Conservation (phyloP, 92 coral and sea anemone genomes). For the Umimayanthus chanpuru region DNA sequence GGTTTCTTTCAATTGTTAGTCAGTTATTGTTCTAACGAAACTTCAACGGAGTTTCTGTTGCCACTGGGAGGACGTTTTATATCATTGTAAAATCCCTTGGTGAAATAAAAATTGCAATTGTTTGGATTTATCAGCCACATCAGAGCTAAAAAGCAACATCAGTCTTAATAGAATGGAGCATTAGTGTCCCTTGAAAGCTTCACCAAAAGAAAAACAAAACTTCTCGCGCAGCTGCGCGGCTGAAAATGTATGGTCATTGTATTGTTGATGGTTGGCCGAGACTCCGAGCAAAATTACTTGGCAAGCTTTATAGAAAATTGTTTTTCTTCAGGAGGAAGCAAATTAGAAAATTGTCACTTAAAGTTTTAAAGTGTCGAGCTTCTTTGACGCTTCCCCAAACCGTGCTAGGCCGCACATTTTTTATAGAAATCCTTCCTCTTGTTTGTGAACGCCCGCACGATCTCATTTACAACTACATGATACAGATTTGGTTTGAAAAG, state of each 20-base stretch:
- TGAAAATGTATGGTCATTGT: conserved; percentile 15
- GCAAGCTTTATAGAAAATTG: background rate
- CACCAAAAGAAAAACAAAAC: conserved; percentile 13
- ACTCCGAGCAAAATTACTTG: background rate
- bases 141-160: conserved; percentile 21
- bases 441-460: background rate
- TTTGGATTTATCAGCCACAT: conserved; percentile 11
- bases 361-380: background rate
- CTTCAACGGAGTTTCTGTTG: background rate
- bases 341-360: background rate
- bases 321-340: background rate
- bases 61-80: background rate
- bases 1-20: conserved; percentile 3
- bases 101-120: conserved; percentile 5
- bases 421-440: background rate
- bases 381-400: background rate
- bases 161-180: background rate
- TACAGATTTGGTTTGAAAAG: background rate
- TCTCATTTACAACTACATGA: background rate
- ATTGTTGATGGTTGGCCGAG: background rate
- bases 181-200: conserved; percentile 21
- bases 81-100: background rate
- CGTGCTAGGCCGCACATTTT: background rate
- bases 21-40: conserved; percentile 16
- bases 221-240: conserved; percentile 35